Base-by-base conservation (phyloP, 2,113 vertebrate species). In the Athene noctua region DNA sequence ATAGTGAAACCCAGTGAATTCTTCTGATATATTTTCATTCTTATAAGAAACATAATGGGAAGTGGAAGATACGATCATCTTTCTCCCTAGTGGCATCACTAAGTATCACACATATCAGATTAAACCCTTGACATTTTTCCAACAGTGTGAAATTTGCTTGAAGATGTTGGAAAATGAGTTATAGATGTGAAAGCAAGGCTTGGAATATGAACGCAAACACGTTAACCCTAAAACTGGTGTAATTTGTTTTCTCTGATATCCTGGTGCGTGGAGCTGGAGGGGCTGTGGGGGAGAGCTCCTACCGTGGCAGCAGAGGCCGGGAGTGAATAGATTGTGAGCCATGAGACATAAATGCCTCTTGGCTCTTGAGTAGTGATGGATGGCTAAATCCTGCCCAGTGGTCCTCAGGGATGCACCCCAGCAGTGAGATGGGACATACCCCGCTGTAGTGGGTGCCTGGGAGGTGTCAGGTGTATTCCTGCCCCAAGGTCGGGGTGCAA, bases 21-120 rank as follows among this genome's bases (percentile, higher is more conserved):
- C 59, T 89, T 78, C 84, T 82, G 74, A 66, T 84, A 16, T 30
- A 51, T 94, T 96, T 92, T 96, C 74, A 40, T 70, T 90, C 63
- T 49, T 58, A 20, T 61, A 67, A 90, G 87, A 97, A 92, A 75
- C 13, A 12, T 66, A 91, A 94, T 73, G 83, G 78, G 66, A 91
- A 85, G 84, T 65, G 66, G 94, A 94, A 96, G 89, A 95, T 95
- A 58, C 0, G 55, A 92, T 96, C 86, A 82, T 92, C 74, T 89
- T 36, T 71, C 66, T 96, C 94, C 83, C 95, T 92, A 73, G 91
- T 92, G 87, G 91, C 89, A 95, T 92, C 92, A 88, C 81, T 96
- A 94, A 97, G 94, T 97, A 95, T 96, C 95, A 97, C 97, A 97
- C 92, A 82, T 93, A 91, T 83, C 92, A 91, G 89, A 96, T 94